phyloP scores from a whole-genome alignment of 2,797 vertebrate species.

The Pogoniulus pusillus region DNA sequence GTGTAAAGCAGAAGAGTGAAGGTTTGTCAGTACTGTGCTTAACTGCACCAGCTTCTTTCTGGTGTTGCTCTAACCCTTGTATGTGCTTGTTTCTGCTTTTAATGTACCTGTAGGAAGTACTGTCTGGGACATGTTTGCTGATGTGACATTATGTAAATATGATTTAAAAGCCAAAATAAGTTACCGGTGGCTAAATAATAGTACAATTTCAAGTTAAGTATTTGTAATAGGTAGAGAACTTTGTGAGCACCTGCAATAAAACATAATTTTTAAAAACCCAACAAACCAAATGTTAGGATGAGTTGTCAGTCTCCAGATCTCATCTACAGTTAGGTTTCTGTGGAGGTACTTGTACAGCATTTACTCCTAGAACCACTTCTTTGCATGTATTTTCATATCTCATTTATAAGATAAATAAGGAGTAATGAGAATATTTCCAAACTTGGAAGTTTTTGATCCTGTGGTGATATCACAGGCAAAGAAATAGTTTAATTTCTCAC shows the following conservation, averaged over 20 bases:
- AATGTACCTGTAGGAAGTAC: not conserved
- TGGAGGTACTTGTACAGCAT: not conserved
- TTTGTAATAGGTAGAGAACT: not conserved
- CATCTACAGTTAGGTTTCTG: not conserved
- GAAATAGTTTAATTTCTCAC: not conserved
- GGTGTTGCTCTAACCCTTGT: not conserved
- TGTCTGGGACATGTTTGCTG: not conserved
- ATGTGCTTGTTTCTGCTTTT: not conserved
- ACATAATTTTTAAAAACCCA: not conserved
- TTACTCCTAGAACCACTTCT: not conserved
- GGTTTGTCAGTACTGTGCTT: not conserved
- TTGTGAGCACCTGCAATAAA: not conserved
- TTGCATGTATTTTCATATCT: conserved; percentile 14
- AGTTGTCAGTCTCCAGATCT: not conserved
- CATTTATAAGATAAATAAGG: not conserved
- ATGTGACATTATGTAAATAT: not conserved
- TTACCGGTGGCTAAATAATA: not conserved
- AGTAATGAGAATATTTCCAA: not conserved
- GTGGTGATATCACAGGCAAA: not conserved
- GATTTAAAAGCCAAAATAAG: not conserved
- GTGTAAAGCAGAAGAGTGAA: not conserved
- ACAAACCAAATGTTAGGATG: not conserved
- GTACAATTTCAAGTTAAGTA: not conserved
- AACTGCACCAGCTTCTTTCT: not conserved
- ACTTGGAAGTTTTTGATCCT: not conserved